These are phyloP conservation scores for Nudaria mundana DNA, from an alignment of 2,888 invertebrate genomes.

Conservation along the genomic window DNA sequence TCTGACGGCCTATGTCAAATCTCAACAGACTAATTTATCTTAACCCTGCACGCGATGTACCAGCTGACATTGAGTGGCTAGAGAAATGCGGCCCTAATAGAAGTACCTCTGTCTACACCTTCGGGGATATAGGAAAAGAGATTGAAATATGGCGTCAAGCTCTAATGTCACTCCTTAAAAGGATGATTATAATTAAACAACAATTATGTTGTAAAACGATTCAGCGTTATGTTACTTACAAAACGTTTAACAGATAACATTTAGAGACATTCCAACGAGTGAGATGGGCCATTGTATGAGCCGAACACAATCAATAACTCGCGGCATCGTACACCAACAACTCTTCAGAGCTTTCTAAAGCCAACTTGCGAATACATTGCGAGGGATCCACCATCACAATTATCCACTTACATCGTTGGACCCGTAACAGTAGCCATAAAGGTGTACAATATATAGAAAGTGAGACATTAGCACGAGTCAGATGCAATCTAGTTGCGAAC, in stretches of 20 bases:
- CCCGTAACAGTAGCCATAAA: constrained; percentile 1
- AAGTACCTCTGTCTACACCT: too few relatives aligned
- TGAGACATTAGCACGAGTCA: constrained; percentile 38
- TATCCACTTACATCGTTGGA: neutral
- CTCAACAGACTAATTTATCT: too few relatives aligned
- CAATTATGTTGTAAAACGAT: too few relatives aligned
- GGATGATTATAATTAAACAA: too few relatives aligned
- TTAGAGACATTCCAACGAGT: constrained; percentile 4
- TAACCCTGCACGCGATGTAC: neutral
- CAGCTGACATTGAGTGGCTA: neutral
- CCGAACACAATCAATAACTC: constrained; percentile 20
- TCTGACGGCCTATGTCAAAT: too few relatives aligned
- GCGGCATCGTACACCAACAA: constrained; percentile 18
- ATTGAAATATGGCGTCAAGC: too few relatives aligned
- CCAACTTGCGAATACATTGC: constrained; percentile 8
- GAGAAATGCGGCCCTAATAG: neutral
- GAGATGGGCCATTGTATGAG: constrained; percentile 10
- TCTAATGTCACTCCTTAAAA: too few relatives aligned
- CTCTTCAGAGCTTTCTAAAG: constrained; percentile 32
- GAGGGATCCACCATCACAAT: neutral
- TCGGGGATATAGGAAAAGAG: too few relatives aligned
- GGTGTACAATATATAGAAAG: constrained; percentile 43
- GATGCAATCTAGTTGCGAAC: constrained; percentile 38
- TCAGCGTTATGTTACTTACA: too few relatives aligned
- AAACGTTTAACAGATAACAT: too few relatives aligned